Evolutionary conservation across 2,113 vertebrate genomes (phyloP).

Genomic region (Apeltes quadracus): DNA sequence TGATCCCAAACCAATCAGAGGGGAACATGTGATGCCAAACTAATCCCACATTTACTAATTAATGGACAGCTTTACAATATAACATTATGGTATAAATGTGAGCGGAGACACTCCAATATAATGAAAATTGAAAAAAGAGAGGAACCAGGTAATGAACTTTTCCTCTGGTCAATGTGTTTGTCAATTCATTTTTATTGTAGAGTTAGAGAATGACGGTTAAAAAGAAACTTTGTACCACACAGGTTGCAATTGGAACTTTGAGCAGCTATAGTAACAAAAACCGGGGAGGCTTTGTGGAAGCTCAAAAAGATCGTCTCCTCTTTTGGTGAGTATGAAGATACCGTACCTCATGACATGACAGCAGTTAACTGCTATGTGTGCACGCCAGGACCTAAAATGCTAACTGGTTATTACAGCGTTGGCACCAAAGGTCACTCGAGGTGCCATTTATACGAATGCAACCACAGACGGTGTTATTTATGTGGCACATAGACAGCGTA

Average conservation of each 20-base stretch:
- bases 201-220: background rate
- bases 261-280: constrained; percentile 1
- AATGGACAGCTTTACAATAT: constrained; percentile 37
- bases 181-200: constrained; percentile 12
- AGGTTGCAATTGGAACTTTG: background rate
- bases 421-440: constrained; percentile 58
- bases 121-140: background rate
- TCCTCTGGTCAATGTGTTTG: background rate
- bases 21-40: constrained; percentile 31
- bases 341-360: constrained; percentile 59
- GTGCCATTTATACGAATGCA: constrained; percentile 46
- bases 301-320: constrained; percentile 55
- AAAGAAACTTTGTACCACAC: background rate
- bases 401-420: constrained; percentile 49
- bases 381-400: constrained; percentile 45
- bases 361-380: constrained; percentile 56
- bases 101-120: constrained; percentile 5
- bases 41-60: constrained; percentile 59
- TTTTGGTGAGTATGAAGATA: constrained; percentile 51
- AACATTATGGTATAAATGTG: constrained; percentile 4
- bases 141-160: constrained; percentile 5
- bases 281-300: constrained; percentile 33
- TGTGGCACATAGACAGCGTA: background rate
- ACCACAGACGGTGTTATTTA: constrained; percentile 30
- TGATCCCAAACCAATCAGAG: constrained; percentile 13